These are phyloP conservation scores for Peromyscus eremicus DNA, from an alignment of 2,797 vertebrate species.

Conservation along the genomic window DNA sequence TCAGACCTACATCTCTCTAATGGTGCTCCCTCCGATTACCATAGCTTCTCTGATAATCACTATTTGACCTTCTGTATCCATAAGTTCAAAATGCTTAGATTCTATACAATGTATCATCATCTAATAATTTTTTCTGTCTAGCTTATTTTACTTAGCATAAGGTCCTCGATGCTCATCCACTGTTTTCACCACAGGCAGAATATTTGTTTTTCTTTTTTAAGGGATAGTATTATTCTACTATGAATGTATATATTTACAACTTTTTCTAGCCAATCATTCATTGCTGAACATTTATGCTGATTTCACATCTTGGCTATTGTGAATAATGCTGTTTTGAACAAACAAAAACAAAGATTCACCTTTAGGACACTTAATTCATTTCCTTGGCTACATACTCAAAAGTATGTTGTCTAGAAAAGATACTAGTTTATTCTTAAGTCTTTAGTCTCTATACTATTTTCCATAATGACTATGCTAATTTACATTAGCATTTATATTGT, in stretches of 20 bases:
- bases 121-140: neutral
- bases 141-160: neutral
- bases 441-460: neutral
- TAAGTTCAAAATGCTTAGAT: neutral
- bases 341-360: neutral
- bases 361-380: neutral
- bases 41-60: neutral
- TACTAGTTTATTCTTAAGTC: neutral
- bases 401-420: neutral
- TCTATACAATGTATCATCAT: neutral
- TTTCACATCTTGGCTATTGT: neutral
- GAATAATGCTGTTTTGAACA: neutral
- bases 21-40: neutral
- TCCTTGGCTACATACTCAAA: neutral
- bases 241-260: neutral
- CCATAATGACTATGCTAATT: neutral
- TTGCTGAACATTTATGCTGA: neutral
- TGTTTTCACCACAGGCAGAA: neutral
- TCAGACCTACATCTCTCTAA: neutral
- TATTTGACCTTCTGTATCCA: neutral
- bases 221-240: neutral
- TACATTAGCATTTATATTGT: neutral
- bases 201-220: neutral
- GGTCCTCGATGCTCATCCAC: neutral
- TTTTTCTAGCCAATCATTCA: neutral